Conservation (phyloP, 1,140 invertebrate species). For the Octopus bimaculoides region DNA sequence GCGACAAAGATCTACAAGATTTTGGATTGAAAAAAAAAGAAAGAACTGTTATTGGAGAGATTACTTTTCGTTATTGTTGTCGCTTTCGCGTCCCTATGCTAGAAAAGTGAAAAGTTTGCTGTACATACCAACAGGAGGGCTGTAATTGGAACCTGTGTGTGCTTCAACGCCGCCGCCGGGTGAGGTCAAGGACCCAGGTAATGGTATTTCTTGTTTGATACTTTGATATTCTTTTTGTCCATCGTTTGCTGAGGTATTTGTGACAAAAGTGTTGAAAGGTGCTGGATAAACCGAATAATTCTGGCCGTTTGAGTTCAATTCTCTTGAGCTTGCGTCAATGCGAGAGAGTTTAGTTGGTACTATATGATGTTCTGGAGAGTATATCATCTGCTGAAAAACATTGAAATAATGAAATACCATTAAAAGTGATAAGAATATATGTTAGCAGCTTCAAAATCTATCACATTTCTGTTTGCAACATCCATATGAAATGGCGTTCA, state of each 20-base stretch:
- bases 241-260: not conserved
- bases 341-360: not conserved
- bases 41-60: too few relatives aligned
- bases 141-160: not conserved
- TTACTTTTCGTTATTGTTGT: too few relatives aligned
- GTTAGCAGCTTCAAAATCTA: too few relatives aligned
- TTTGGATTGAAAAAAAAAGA: too few relatives aligned
- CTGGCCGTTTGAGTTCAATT: not conserved
- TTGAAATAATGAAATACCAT: not conserved
- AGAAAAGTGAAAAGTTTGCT: not conserved
- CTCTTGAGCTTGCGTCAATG: not conserved
- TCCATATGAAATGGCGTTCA: not conserved
- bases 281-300: constrained; percentile 1
- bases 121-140: not conserved
- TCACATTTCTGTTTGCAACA: not conserved
- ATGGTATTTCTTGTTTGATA: constrained; percentile 1
- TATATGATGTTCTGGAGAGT: not conserved
- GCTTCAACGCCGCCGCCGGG: not conserved
- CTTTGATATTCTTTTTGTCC: not conserved
- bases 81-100: too few relatives aligned
- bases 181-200: not conserved
- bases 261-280: not conserved
- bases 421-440: too few relatives aligned
- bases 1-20: too few relatives aligned
- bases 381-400: not conserved